Evolutionary conservation across 2,888 invertebrate genomes (phyloP), one percentile per base, ranked within the genome.

Genomic region (Cryptops parisi): DNA sequence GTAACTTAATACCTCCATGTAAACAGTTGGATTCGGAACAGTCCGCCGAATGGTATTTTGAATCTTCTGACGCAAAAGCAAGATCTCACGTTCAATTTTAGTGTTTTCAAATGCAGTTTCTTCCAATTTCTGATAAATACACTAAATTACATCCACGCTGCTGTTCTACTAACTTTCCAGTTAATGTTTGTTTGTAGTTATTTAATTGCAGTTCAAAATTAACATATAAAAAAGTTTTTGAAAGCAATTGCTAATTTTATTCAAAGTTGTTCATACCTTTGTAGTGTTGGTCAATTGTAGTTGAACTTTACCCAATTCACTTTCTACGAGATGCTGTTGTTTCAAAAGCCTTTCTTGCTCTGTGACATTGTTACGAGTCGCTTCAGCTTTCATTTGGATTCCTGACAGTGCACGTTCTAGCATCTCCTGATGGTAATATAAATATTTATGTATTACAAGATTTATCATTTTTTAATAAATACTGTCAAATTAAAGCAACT

Each of bases 61-160:
- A 50, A 88, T 69, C 65, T 87, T 90, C 61, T 89, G 86, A 6
- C 89, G 77, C 54, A 91, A 69, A 23, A 88, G 78, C 49, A 88
- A 77, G 59, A 91, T 72, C 65, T 91, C 90, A 57, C 90, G 84
- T 68, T 91, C 91, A 57, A 91, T 69, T 1, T 85, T 78, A 5
- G 87, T 86, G 67, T 89, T 90, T 61, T 90, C 89, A 1, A 87
- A 85, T 19, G 89, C 87, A 0, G 88, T 89, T 69, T 89, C 88
- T 70, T 91, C 90, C 60, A 91, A 72, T 78, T 86, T 86, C 82
- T 85, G 66, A 12, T 48, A 47, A 47, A 45, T 47, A 45, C 39
- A 15, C 1, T 47, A 45, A 24, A 5, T n/a, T 2, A 17, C 19
- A 49, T 19, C 40, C 26, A n/a, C n/a, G n/a, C n/a, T n/a, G n/a